phyloP scores from a whole-genome alignment of 1,140 invertebrate species.

The Mycetomoellerius zeteki region DNA sequence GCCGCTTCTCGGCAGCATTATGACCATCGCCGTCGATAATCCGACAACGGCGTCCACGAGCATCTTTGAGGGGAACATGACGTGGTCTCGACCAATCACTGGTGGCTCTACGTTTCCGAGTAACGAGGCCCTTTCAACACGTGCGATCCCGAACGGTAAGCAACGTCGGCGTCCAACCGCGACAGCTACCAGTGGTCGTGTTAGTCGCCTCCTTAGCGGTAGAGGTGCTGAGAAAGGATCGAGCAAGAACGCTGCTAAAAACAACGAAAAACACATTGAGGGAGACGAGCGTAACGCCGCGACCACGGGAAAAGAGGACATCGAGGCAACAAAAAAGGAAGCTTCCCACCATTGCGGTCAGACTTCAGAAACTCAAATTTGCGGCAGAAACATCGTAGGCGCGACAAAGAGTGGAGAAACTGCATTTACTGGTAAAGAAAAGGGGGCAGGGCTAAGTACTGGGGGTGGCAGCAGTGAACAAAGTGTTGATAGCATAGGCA shows the following conservation, averaged over 20 bases:
- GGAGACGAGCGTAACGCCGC: neutral
- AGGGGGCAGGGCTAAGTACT: conserved; percentile 6
- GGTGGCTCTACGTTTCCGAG: conserved; percentile 69
- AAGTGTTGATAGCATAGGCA: conserved; percentile 47
- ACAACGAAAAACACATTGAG: conserved; percentile 45
- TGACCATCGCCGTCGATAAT: conserved; percentile 84
- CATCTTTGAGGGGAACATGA: conserved; percentile 85
- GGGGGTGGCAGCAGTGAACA: conserved; percentile 23
- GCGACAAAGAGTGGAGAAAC: neutral
- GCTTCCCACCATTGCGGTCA: conserved; percentile 29
- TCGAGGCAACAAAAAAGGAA: neutral
- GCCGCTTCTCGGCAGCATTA: conserved; percentile 81
- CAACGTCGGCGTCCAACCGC: neutral
- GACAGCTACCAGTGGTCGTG: conserved; percentile 15
- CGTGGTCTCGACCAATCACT: conserved; percentile 77
- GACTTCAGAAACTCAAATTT: conserved; percentile 15
- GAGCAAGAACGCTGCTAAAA: neutral
- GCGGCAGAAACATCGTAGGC: conserved; percentile 5
- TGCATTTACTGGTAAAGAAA: conserved; percentile 35
- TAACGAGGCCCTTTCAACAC: conserved; percentile 63
- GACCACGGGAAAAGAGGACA: neutral
- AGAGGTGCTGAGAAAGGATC: conserved; percentile 13
- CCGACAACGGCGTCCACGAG: conserved; percentile 80
- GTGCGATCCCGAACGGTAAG: conserved; percentile 32
- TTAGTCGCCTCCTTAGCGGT: neutral